Evolutionary conservation across 2,113 vertebrate species (phyloP), one percentile per base, ranked within the genome.

Genomic region (Petrocephalus zakoni): DNA sequence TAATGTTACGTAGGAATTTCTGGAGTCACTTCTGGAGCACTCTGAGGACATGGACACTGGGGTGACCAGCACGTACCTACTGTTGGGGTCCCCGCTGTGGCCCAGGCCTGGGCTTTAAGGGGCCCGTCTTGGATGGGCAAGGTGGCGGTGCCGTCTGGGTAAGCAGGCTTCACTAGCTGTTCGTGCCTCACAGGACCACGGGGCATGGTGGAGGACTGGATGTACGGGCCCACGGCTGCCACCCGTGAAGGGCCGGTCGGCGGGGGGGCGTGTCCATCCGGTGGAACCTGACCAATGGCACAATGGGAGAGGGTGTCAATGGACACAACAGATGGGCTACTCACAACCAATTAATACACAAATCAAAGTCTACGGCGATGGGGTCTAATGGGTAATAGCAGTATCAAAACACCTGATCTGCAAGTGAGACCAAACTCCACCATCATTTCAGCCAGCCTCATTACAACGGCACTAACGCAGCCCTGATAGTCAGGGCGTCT

Each of bases 181-280:
- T 99, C 98, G 0, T 97, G 97, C 91, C 97, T 96, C 15, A 94
- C 94, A 84, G 94, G 93, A 89, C 97, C 95, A 8, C 98, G 96
- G 9, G 98, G 98, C 97, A 99, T 96, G 11, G 98, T 99, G 91
- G 98, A 97, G 0, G 98, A 99, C 94, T 98, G 98, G 90, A 99
- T 98, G 22, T 99, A 99, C 0, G 98, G 98, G 55, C 97, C 98
- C 2, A 99, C 98, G 0, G 98, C 98, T 11, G 98, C 98, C 95
- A 99, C 98, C 0, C 98, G 96, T 55, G 97, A 95, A 1, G 96
- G 95, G 88, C 93, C 94, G 0, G 92, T 95, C 87, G 94, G 96
- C 91, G 95, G 98, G 17, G 95, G 92, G 21, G 93, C 94, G 91
- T 94, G 94, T 82, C 93, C 92, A 56, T 96, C 95, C 9, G 93